phyloP scores from a whole-genome alignment of 2,888 invertebrate species.

The Itoplectis maculator region DNA sequence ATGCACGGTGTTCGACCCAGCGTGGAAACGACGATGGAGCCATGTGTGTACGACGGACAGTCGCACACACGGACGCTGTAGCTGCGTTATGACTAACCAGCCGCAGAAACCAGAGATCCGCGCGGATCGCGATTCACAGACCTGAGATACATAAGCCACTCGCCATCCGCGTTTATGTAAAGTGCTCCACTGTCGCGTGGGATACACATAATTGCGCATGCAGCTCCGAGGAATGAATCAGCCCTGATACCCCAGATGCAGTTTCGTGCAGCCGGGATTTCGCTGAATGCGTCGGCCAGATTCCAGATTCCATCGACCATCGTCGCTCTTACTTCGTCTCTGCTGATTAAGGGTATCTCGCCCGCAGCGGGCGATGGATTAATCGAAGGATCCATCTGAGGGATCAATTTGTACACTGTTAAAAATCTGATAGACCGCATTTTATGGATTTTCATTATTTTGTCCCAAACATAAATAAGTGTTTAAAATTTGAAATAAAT shows the following conservation, averaged over 20 bases:
- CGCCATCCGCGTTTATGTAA: slow-evolving; percentile 43
- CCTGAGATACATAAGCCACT: slow-evolving; percentile 37
- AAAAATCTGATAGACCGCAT: no score
- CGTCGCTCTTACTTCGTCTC: not conserved
- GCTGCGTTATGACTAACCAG: slow-evolving; percentile 10
- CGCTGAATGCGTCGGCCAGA: not conserved
- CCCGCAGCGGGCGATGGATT: no score
- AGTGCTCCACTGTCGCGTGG: slow-evolving; percentile 38
- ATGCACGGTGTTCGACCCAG: not conserved
- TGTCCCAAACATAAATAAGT: no score
- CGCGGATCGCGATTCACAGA: slow-evolving; percentile 43
- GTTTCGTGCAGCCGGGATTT: not conserved
- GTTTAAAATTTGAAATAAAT: no score
- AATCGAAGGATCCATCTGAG: no score
- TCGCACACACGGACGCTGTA: slow-evolving; percentile 24
- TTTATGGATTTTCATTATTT: no score
- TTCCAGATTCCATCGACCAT: not conserved
- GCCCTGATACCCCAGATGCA: not conserved
- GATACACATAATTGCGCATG: slow-evolving; percentile 22
- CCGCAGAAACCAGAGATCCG: slow-evolving; percentile 28
- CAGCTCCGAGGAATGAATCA: slow-evolving; percentile 38
- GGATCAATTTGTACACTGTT: no score
- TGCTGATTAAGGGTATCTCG: no score
- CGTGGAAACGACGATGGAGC: slow-evolving; percentile 1
- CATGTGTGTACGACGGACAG: slow-evolving; percentile 19